Base-by-base conservation (phyloP, 2,888 invertebrate genomes). In the Vesta saturnalis region DNA sequence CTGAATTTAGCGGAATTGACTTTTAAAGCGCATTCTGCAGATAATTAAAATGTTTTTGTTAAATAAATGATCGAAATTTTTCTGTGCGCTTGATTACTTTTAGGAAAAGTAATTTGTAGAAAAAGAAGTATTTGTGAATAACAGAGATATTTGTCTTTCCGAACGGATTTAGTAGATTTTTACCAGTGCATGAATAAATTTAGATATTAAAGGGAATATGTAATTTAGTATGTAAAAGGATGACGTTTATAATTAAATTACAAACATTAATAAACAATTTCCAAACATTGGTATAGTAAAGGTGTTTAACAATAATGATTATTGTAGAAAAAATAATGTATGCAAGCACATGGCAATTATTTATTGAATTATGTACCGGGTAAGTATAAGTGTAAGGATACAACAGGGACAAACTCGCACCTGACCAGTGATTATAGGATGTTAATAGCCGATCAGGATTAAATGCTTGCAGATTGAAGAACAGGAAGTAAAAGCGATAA, bases 1-100 rank as follows among this genome's bases (percentile, higher is more conserved):
- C 70, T 69, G 75, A 70, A 73, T 75, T 73, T 72, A 73, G 65
- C 66, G 72, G 72, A 73, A 73, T 70, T 67, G 72, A 73, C 69
- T 72, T 70, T 70, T 74, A 68, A 73, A 62, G 72, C 64, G 70
- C 73, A 74, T 68, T 68, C 68, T 64, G 59, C 60, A 57, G 68
- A 68, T 68, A 68, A 68, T 68, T 68, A 68, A 68, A 64, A 64
- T 68, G 68, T 60, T 68, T 68, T 68, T 68, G 56, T 52, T 16
- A 57, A 68, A 64, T 60, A 64, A 68, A 64, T 64, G 68, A 68
- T 64, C 68, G 68, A 64, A 68, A 68, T 68, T 49, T 60, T 57
- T 68, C 54, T 62, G 52, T 23, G 15, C 18, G 46, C 22, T 68
- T 64, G 64, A 68, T 68, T 60, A 60, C 56, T 64, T 68, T 68